Percentiles rank a stretch among this genome's conserved stretches.
Conservation (phyloP, 2,797 vertebrate genomes). For the Lindbergichthys nudifrons region DNA sequence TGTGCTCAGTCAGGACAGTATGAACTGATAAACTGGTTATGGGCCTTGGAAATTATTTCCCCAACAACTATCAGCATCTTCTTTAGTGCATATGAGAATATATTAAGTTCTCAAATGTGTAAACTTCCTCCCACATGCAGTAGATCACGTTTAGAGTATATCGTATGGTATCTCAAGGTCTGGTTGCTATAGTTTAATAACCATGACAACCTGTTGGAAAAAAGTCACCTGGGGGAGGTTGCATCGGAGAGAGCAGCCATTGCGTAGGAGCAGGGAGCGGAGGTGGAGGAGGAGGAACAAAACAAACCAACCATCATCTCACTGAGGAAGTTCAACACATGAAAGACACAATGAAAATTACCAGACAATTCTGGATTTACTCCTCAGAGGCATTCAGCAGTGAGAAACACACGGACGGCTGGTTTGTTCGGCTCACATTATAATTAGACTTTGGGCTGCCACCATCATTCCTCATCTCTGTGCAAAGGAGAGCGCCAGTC, state of each 20-base stretch:
- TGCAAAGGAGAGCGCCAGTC: conserved; percentile 67
- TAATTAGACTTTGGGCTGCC: conserved; percentile 73
- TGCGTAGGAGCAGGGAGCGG: conserved; percentile 37
- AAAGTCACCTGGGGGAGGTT: conserved; percentile 26
- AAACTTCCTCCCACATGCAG: conserved; percentile 36
- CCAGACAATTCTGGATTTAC: conserved; percentile 27
- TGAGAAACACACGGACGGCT: conserved; percentile 47
- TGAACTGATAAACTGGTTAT: no score
- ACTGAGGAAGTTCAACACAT: conserved; percentile 20
- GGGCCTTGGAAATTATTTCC: no score
- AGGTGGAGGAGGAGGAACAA: conserved; percentile 20
- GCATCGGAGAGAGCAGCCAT: conserved; percentile 2
- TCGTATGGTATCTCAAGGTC: conserved; percentile 24
- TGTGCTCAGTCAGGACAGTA: no score
- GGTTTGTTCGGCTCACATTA: conserved; percentile 63
- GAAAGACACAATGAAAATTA: conserved; percentile 36
- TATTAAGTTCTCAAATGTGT: conserved; percentile 24
- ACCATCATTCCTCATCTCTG: conserved; percentile 68
- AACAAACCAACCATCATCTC: conserved; percentile 23
- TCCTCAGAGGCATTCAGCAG: conserved; percentile 39
- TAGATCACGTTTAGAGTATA: conserved; percentile 27
- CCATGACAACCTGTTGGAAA: conserved; percentile 54
- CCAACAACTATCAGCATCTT: not conserved
- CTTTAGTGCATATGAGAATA: conserved; percentile 26
- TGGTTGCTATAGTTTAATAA: conserved; percentile 46